These are phyloP conservation scores for Tachina fera DNA, from an alignment of 2,888 invertebrate genomes.

Conservation along the genomic window DNA sequence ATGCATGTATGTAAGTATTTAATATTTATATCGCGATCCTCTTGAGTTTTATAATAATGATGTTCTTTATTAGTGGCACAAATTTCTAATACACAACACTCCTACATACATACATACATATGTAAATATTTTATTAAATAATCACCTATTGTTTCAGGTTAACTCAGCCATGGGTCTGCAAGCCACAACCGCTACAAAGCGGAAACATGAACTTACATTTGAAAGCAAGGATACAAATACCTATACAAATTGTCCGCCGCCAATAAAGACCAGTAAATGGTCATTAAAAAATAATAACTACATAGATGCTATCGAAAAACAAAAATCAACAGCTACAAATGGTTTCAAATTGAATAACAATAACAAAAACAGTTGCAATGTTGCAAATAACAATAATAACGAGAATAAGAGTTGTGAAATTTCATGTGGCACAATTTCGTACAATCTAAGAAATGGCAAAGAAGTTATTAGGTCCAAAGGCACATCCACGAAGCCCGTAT, in stretches of 20 bases:
- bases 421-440: constrained; percentile 57
- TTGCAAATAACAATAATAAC: constrained; percentile 61
- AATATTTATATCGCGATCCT: not conserved
- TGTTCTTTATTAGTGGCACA: constrained; percentile 22
- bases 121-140: not conserved
- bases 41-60: not conserved
- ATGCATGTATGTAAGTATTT: not conserved
- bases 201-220: constrained; percentile 85
- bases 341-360: constrained; percentile 56
- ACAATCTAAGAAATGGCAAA: constrained; percentile 65
- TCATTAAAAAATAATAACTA: constrained; percentile 81
- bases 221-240: constrained; percentile 83
- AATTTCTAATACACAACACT: too few relatives aligned
- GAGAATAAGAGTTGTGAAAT: constrained; percentile 68
- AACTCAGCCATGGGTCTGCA: constrained; percentile 90
- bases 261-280: constrained; percentile 86
- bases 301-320: constrained; percentile 78
- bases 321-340: constrained; percentile 74
- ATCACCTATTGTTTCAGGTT: constrained; percentile 75
- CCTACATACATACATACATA: too few relatives aligned
- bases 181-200: constrained; percentile 87
- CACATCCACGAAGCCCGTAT: constrained; percentile 34
- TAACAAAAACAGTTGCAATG: constrained; percentile 58
- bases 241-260: constrained; percentile 83
- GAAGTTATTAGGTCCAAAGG: constrained; percentile 58